A percentile compares a stretch with the other conserved stretches of the same genome.
phyloP scores from a whole-genome alignment of 2,113 vertebrate species.

The Falco punctatus region DNA sequence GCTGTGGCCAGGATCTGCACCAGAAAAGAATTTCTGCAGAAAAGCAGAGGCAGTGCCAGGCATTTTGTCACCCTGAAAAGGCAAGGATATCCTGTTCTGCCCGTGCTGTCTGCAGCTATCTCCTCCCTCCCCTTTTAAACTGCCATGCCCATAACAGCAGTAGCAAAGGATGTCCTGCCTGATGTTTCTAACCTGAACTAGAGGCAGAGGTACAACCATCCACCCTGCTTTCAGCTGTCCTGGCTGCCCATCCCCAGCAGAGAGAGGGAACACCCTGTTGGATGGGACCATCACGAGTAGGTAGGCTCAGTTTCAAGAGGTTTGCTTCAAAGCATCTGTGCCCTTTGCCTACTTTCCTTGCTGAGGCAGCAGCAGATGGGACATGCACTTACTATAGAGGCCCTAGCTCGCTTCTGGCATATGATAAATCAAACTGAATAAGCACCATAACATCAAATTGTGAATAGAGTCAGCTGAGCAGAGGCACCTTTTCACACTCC shows the following conservation, averaged over 20 bases:
- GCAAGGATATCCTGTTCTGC: neutral
- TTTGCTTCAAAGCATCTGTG: neutral
- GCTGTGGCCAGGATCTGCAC: neutral
- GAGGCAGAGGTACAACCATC: neutral
- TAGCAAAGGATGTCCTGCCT: neutral
- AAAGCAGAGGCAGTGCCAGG: neutral
- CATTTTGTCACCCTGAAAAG: neutral
- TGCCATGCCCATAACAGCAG: neutral
- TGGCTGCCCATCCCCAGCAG: neutral
- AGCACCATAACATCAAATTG: neutral
- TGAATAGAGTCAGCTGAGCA: neutral
- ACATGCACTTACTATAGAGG: neutral
- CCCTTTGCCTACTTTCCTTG: neutral
- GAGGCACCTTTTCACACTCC: neutral
- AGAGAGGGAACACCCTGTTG: neutral
- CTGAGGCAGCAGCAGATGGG: neutral
- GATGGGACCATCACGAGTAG: fast-evolving
- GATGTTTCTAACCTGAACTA: neutral
- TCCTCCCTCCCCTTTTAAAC: neutral
- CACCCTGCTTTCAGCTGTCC: neutral
- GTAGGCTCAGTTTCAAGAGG: neutral
- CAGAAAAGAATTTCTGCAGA: neutral
- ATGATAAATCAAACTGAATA: neutral
- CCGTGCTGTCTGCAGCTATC: neutral
- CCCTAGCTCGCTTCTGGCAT: neutral